Percentiles rank a stretch among this genome's conserved stretches.
These are phyloP conservation scores for Leptinotarsa rubiginosa DNA, from an alignment of 2,888 invertebrate species.

Conservation along the genomic window DNA sequence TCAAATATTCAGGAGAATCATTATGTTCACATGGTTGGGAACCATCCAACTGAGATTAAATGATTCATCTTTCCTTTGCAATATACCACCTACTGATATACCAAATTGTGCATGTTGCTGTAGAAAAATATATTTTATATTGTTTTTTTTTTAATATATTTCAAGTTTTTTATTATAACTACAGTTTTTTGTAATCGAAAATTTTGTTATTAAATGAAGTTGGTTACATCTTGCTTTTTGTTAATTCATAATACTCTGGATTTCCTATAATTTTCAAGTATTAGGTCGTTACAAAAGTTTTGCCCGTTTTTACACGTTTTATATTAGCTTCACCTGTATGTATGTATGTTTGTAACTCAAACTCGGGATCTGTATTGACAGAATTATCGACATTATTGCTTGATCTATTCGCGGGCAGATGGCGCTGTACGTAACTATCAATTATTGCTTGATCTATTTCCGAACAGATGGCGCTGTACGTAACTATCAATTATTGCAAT, in stretches of 20 bases:
- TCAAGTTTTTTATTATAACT: conserved; percentile 56
- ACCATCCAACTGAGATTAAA: not conserved
- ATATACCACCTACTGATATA: conserved; percentile 22
- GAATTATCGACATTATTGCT: too few relatives aligned
- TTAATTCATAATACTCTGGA: not conserved
- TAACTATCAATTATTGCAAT: too few relatives aligned
- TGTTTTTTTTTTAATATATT: conserved; percentile 50
- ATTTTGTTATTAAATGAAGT: conserved; percentile 59
- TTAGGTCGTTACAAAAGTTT: too few relatives aligned
- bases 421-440: too few relatives aligned
- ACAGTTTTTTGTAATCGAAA: conserved; percentile 58
- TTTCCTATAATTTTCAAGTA: too few relatives aligned
- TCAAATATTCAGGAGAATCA: not conserved
- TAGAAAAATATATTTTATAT: conserved; percentile 49
- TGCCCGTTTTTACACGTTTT: too few relatives aligned
- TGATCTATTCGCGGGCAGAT: too few relatives aligned
- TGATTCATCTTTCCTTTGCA: conserved; percentile 19
- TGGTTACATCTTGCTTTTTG: conserved; percentile 49
- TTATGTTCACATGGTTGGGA: not conserved
- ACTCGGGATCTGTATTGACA: too few relatives aligned
- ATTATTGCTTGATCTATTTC: too few relatives aligned
- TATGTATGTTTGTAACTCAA: too few relatives aligned
- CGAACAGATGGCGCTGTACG: too few relatives aligned
- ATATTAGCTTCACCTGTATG: too few relatives aligned
- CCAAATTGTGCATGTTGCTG: conserved; percentile 52